A percentile compares a stretch with the other conserved stretches of the same genome.
phyloP scores from a whole-genome alignment of 2,797 vertebrate genomes.

The Manis javanica region DNA sequence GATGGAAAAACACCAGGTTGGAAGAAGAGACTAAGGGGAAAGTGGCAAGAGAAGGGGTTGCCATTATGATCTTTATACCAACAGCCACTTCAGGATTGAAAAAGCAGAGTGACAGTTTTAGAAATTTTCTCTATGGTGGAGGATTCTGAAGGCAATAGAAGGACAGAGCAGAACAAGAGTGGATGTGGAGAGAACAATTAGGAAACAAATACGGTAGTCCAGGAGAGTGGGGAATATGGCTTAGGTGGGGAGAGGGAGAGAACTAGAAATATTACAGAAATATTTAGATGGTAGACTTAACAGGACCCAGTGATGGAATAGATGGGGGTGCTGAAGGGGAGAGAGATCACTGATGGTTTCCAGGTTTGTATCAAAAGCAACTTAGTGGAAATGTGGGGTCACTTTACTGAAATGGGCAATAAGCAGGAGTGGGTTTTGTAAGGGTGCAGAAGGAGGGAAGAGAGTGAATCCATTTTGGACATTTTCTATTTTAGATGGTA shows the following conservation, averaged over 20 bases:
- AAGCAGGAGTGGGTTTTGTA: background rate
- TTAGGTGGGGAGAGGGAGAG: background rate
- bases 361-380: background rate
- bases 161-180: background rate
- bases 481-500: background rate
- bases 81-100: background rate
- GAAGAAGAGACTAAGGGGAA: background rate
- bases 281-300: background rate
- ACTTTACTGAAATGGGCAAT: background rate
- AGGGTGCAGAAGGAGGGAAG: background rate
- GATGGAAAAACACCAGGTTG: background rate
- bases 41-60: background rate
- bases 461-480: background rate
- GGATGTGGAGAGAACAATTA: background rate
- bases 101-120: background rate
- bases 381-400: background rate
- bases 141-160: background rate
- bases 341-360: background rate
- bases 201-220: background rate
- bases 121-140: background rate
- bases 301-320: background rate
- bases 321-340: background rate
- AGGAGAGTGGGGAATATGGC: background rate
- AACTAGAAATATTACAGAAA: background rate
- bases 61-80: background rate